Evolutionary conservation across 2,888 invertebrate genomes (phyloP).

Genomic region (Epiblema foenella): DNA sequence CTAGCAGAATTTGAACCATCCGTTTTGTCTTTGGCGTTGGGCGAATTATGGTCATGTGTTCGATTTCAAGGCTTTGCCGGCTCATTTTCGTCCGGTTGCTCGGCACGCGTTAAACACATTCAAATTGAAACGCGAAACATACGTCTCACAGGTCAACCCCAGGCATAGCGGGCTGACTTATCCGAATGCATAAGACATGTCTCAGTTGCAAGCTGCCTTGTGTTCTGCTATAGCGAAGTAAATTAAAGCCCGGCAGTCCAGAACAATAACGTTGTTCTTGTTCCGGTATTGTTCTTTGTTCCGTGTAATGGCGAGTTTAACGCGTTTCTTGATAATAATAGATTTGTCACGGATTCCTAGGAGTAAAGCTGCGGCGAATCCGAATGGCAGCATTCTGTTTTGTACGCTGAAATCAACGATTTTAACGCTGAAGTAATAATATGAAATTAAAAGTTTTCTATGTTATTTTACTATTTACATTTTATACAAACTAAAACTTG

Average conservation of each 20-base stretch:
- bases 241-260: conserved; percentile 41
- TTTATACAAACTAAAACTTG: too few species aligned
- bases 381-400: conserved; percentile 15
- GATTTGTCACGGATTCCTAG: conserved; percentile 43
- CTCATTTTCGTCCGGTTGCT: too few species aligned
- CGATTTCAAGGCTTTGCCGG: too few species aligned
- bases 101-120: not conserved
- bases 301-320: conserved; percentile 40
- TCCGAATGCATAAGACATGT: conserved; percentile 37
- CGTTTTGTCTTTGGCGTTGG: too few species aligned
- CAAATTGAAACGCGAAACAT: not conserved
- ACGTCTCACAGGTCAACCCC: not conserved
- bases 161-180: not conserved
- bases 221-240: conserved; percentile 35
- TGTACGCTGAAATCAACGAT: not conserved
- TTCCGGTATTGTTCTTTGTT: conserved; percentile 44
- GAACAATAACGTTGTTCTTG: conserved; percentile 44
- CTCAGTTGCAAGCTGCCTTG: conserved; percentile 31
- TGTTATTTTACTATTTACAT: too few species aligned
- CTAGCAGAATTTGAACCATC: too few species aligned
- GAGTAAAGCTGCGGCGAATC: conserved; percentile 11
- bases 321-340: conserved; percentile 44
- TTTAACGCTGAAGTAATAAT: too few species aligned
- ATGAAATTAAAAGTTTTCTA: too few species aligned
- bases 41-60: too few species aligned